A percentile compares a stretch with the other conserved stretches of the same genome.
Evolutionary conservation across 1,140 invertebrate genomes (phyloP).

Genomic region (Carposina sasakii): DNA sequence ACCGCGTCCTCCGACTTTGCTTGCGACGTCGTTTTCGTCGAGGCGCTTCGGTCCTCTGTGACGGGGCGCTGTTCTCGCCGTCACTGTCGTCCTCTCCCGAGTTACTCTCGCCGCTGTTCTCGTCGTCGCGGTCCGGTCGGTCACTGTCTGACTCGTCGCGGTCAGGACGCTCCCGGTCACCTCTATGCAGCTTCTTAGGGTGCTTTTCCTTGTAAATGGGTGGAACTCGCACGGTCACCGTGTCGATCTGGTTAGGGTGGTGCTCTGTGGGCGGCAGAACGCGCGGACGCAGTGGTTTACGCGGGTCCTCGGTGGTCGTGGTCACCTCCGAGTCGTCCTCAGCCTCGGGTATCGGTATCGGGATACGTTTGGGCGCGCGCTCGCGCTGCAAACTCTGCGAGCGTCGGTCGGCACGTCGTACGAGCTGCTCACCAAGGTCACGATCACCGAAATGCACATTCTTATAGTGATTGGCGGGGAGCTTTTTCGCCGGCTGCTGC

Average conservation of each 20-base stretch:
- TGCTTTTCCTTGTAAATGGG: constrained; percentile 65
- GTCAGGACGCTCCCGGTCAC: constrained; percentile 23
- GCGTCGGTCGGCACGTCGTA: constrained; percentile 25
- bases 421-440: constrained; percentile 35
- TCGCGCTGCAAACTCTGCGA: constrained; percentile 34
- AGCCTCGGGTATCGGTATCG: constrained; percentile 18
- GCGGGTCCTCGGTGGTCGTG: constrained; percentile 63
- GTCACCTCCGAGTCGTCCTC: constrained; percentile 54
- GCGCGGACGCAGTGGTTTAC: constrained; percentile 47
- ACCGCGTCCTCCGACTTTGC: constrained; percentile 34
- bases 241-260: constrained; percentile 67
- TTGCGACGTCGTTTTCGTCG: constrained; percentile 48
- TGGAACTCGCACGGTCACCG: constrained; percentile 64
- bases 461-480: constrained; percentile 42
- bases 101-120: constrained; percentile 24
- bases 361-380: constrained; percentile 33
- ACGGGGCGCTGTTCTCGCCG: constrained; percentile 33
- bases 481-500: constrained; percentile 22
- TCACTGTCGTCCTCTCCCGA: constrained; percentile 28
- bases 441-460: constrained; percentile 62
- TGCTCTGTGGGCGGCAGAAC: constrained; percentile 66
- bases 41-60: constrained; percentile 34
- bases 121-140: constrained; percentile 38
- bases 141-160: constrained; percentile 28
- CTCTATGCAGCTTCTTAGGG: constrained; percentile 56